Percentiles rank a stretch among this genome's conserved stretches.
These are phyloP conservation scores for Nezara viridula DNA, from an alignment of 2,888 invertebrate genomes.

Conservation along the genomic window DNA sequence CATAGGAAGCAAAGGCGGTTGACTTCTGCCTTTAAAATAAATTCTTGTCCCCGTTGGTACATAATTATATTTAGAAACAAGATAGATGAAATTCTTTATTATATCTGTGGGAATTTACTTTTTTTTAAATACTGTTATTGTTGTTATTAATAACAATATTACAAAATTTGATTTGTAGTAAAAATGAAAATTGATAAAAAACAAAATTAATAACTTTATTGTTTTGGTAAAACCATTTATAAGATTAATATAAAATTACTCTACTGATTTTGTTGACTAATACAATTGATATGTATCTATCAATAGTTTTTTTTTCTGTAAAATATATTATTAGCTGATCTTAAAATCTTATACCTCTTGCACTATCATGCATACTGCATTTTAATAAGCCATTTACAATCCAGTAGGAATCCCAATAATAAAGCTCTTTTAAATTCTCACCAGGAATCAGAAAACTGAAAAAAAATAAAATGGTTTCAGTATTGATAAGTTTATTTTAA, in stretches of 20 bases:
- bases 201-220: background rate
- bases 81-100: conserved; percentile 80
- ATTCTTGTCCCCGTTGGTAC: conserved; percentile 87
- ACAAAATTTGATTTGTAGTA: background rate
- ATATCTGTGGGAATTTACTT: conserved; percentile 70
- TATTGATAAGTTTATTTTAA: background rate
- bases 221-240: background rate
- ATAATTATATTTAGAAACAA: conserved; percentile 78
- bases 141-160: background rate
- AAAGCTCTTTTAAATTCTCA: conserved; percentile 80
- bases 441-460: conserved; percentile 74
- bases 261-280: background rate
- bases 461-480: background rate
- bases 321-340: background rate
- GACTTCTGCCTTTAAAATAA: conserved; percentile 81
- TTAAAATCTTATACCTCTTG: conserved; percentile 64
- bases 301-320: background rate
- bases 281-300: background rate
- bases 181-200: too few species aligned
- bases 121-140: background rate
- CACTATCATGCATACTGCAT: conserved; percentile 79
- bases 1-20: conserved; percentile 79
- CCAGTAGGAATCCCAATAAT: conserved; percentile 94
- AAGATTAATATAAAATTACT: background rate
- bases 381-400: conserved; percentile 83